Evolutionary conservation across 2,113 vertebrate genomes (phyloP), one percentile per base, ranked within the genome.

Genomic region (Xenus cinereus): DNA sequence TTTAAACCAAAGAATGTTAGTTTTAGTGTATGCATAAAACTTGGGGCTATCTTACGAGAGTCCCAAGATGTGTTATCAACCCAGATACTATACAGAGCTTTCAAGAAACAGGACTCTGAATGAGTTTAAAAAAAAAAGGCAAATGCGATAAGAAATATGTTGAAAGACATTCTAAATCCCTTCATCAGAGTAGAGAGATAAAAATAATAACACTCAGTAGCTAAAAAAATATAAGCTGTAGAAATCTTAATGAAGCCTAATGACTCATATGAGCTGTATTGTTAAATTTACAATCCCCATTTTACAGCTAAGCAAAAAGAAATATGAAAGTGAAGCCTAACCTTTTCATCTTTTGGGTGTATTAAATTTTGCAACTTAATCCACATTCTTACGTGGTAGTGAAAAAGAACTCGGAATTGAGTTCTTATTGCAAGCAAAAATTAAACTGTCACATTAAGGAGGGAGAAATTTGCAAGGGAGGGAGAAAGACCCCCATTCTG

Each of bases 201-300:
- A 90, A 95, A 92, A 91, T 94, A 95, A 90, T 90, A 93, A 86
- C 30, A 71, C 21, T 80, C 1, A 0, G 51, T 56, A 89, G 60
- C 88, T 92, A 71, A 91, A 90, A 91, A 91, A 88, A 85, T 56
- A 78, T 41, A 78, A 72, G 89, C 83, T 86, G 10, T 84, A 63
- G 35, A 89, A 92, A 94, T 94, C 75, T 84, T 88, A 96, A 93
- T 88, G 93, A 94, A 90, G 28, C 39, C 60, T 96, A 93, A 97
- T 95, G 88, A 93, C 64, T 92, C 48, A 73, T 53, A 24, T 81
- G 86, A 94, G n/a, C 72, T 62, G 28, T 37, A 60, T 45, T 93
- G 68, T 94, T 93, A 90, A 84, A 82, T 84, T 90, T 89, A 90
- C 69, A 84, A 57, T 84, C 39, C 43, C 26, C 56, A 64, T 82